These are phyloP conservation scores for Cyaniris semiargus DNA, from an alignment of 2,888 invertebrate genomes.

Conservation along the genomic window DNA sequence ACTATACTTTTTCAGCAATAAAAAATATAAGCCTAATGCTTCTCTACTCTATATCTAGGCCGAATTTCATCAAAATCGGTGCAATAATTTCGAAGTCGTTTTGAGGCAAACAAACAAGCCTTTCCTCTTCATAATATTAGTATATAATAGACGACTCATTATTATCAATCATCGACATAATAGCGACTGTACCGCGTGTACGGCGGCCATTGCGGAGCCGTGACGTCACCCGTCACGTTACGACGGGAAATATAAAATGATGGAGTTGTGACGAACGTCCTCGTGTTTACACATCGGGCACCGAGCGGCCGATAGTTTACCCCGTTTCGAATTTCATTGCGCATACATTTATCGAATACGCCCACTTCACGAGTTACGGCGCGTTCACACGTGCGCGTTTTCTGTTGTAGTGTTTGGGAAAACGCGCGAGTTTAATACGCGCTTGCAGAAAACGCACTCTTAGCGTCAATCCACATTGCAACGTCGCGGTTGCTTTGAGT, in stretches of 20 bases:
- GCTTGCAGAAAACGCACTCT: too few species aligned
- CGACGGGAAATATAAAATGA: conserved; percentile 62
- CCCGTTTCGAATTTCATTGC: conserved; percentile 33
- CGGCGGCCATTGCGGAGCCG: conserved; percentile 33
- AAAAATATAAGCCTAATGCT: too few species aligned
- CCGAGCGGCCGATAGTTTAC: conserved; percentile 39
- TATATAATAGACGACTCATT: background rate
- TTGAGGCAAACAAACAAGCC: background rate
- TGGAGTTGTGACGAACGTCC: conserved; percentile 50
- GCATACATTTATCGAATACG: conserved; percentile 36
- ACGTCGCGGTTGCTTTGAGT: too few species aligned
- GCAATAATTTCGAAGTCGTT: too few species aligned
- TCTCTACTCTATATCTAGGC: too few species aligned
- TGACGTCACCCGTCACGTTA: conserved; percentile 52
- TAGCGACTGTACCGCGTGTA: background rate
- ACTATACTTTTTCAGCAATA: too few species aligned
- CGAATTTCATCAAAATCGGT: too few species aligned
- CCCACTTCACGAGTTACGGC: conserved; percentile 33
- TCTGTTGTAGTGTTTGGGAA: too few species aligned
- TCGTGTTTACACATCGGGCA: conserved; percentile 41
- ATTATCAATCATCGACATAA: background rate
- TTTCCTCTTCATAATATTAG: background rate
- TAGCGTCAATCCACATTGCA: too few species aligned
- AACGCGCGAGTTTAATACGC: too few species aligned
- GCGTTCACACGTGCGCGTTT: background rate